Base-by-base conservation (phyloP, 2,888 invertebrate species). In the Callimorpha dominula region DNA sequence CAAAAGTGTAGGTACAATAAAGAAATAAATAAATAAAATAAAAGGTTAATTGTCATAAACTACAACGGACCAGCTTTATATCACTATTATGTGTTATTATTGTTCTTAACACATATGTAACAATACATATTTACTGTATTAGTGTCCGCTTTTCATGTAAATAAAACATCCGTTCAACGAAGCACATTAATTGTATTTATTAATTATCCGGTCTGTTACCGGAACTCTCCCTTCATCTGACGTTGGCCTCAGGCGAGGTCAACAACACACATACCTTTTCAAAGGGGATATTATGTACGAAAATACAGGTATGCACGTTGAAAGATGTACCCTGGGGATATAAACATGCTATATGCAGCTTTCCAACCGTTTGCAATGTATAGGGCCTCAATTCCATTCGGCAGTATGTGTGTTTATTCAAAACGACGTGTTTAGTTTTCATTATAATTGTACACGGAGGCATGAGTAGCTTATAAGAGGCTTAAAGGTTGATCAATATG, bases 321-420 rank as follows among this genome's bases (percentile, higher is more conserved):
- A 67, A 63, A 72, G 52, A 67, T 67, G 68, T 70, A 65, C 70
- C 71, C 65, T 50, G 72, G 67, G 71, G 71, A 72, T 7, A 50
- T 57, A 12, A 54, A 57, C n/a, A 20, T 63, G 63, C 20, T 63
- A 67, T n/a, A 42, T 71, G 60, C 62, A 66, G 49, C 40, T 65
- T 50, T 67, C 4, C n/a, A 62, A 66, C 14, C 15, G 8, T 70
- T 42, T 42, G 9, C 12, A 66, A 68, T 60, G 5, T 31, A 46
- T 15, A 60, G 31, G 31, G 60, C 17, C 46, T 68, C 60, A 60
- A 68, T 60, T 68, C 60, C 17, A 60, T 68, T 68, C 17, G 46
- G 20, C 9, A 9, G 57, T 57, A 3, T 57, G n/a, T 8, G 4
- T 67, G 20, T 67, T 42, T 54, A 57, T 42, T 54, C 6, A 67